Evolutionary conservation across 2,888 invertebrate genomes (phyloP), one percentile per base, ranked within the genome.

Genomic region (Drymonia ruficornis): DNA sequence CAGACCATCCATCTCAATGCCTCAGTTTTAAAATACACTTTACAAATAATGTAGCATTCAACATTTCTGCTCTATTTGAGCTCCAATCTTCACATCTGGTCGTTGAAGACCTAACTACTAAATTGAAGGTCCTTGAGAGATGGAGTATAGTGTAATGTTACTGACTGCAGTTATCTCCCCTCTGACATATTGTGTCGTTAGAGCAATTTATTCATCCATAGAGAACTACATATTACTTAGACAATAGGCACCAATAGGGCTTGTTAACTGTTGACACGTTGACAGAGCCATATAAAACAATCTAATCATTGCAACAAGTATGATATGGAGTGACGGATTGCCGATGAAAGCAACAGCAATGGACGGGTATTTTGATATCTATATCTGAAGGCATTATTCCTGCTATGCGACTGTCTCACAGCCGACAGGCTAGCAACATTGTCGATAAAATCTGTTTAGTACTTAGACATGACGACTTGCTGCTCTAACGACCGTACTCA

Each of bases 1-100:
- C 85, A 81, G 78, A 83, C 79, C 86, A 88, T 89, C 87, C 86
- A 86, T 91, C 90, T 87, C 80, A 78, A 74, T 80, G 80, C 78
- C 84, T 80, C 78, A 84, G 76, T 86, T 87, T 84, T 85, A 70
- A 63, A 62, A 62, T 18, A 16, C 46, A 19, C 29, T 28, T 28
- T 40, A 42, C n/a, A n/a, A n/a, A 19, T 19, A 43, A 19, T 19
- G 19, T 19, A 12, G 43, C 16, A 43, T 43, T 19, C 16, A 40
- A 40, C 16, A 16, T 16, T 40, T 16, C 16, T 40, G 16, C 15
- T 16, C 7, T 48, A 51, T 43, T 55, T 54, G 23, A 11, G 29
- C 36, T 56, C 47, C 55, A 45, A 49, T 50, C 42, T 19, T 5
- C 19, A 23, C 11, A 38, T 12, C 12, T 43, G 19, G 18, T 19